Evolutionary conservation across 2,888 invertebrate species (phyloP), one percentile per base, ranked within the genome.

Genomic region (Apantesis nais): DNA sequence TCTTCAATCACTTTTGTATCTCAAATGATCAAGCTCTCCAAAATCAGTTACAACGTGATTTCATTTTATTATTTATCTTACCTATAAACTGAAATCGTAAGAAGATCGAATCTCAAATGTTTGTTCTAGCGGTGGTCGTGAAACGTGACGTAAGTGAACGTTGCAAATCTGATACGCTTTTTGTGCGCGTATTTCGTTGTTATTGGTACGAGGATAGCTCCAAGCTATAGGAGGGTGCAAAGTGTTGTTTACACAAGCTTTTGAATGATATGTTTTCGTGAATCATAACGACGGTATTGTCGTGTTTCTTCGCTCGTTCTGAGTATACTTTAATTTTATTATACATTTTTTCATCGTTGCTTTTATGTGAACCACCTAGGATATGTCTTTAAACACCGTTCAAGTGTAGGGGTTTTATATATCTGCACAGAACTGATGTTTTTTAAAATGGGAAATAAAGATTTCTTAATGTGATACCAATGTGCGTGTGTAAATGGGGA

Each of bases 81-180:
- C 74, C 73, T 70, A 73, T 78, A 58, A 75, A 68, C 70, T 66
- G 68, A 73, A 66, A 77, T 78, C 72, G 70, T 74, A 68, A 44
- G 31, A 61, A 74, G 73, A 80, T 79, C 61, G 74, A 73, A 76
- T 75, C 68, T 72, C 73, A 69, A 76, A 80, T 81, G 74, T 82
- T 83, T 83, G 71, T 73, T 66, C 61, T 70, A 61, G 29, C 72
- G 58, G 72, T 74, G 71, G 66, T 73, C 64, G 37, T 60, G 64
- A 22, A 69, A 71, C 71, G 71, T 76, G 72, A 66, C 68, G 66
- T 73, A 75, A 75, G 70, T 75, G 80, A 75, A 74, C 70, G 74
- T 78, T 78, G 74, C 75, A 78, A 82, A 82, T 74, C 72, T 68
- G 75, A 74, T 72, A 73, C 67, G 70, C 62, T 66, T 74, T 80